These are phyloP conservation scores for Parelbella ahira DNA, from an alignment of 2,888 invertebrate genomes.

Conservation along the genomic window DNA sequence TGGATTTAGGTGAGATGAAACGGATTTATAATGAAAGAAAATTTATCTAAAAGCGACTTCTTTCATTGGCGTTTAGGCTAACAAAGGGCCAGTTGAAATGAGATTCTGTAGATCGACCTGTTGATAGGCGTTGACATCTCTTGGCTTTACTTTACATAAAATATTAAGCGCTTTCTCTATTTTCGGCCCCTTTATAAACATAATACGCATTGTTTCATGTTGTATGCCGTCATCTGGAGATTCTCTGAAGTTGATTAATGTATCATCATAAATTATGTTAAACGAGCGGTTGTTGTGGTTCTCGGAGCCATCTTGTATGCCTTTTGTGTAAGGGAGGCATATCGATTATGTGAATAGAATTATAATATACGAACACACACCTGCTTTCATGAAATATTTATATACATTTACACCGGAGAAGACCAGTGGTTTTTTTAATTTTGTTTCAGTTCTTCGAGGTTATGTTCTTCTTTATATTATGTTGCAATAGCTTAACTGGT, in stretches of 20 bases:
- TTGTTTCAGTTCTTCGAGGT: too few species aligned
- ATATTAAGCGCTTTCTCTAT: slow-evolving; percentile 16
- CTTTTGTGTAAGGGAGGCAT: slow-evolving; percentile 2
- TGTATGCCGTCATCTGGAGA: slow-evolving; percentile 13
- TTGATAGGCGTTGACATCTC: slow-evolving; percentile 10
- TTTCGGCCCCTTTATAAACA: slow-evolving; percentile 13
- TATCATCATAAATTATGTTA: slow-evolving; percentile 8
- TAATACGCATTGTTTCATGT: slow-evolving; percentile 10
- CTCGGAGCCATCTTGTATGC: slow-evolving; percentile 2
- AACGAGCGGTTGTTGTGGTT: slow-evolving; percentile 3
- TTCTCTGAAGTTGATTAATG: slow-evolving; percentile 15
- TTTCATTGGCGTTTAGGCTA: slow-evolving; percentile 21
- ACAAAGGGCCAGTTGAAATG: slow-evolving; percentile 18
- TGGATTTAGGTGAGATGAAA: slow-evolving; percentile 16
- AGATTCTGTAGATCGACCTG: slow-evolving; percentile 14
- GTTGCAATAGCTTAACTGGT: too few species aligned
- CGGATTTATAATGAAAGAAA: slow-evolving; percentile 23
- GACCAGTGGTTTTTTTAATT: too few species aligned
- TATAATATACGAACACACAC: background rate
- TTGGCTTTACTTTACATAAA: slow-evolving; percentile 16
- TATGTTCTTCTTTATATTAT: too few species aligned
- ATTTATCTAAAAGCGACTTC: slow-evolving; percentile 23
- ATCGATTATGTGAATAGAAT: slow-evolving; percentile 13
- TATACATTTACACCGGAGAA: background rate
- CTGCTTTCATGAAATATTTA: background rate